phyloP scores from a whole-genome alignment of 2,113 vertebrate genomes.

The Phalacrocorax carbo region DNA sequence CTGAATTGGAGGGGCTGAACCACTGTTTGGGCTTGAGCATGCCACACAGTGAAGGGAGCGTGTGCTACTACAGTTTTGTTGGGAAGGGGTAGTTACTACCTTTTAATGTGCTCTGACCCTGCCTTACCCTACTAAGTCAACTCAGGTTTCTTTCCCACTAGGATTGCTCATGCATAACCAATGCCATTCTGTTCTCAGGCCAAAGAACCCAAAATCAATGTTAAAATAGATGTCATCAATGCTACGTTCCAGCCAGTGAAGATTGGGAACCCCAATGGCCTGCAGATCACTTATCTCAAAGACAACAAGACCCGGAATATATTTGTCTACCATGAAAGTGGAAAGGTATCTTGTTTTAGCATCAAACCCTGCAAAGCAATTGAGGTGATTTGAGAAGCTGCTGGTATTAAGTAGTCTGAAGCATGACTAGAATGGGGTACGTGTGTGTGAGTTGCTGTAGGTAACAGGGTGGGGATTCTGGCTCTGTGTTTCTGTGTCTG shows the following conservation, averaged over 20 bases:
- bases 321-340: constrained; percentile 86
- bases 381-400: not conserved
- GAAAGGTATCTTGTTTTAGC: constrained; percentile 75
- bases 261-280: constrained; percentile 83
- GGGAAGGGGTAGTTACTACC: not conserved
- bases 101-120: not conserved
- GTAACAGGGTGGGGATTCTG: not conserved
- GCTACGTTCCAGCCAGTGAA: constrained; percentile 89
- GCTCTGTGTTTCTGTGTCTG: not conserved
- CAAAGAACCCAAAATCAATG: constrained; percentile 86
- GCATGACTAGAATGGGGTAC: not conserved
- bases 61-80: not conserved
- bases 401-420: not conserved
- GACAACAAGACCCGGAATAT: constrained; percentile 91
- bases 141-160: not conserved
- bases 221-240: constrained; percentile 89
- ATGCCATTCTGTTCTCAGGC: constrained; percentile 69
- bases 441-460: not conserved
- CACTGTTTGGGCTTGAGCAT: not conserved
- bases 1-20: not conserved
- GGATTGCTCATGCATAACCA: not conserved
- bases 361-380: not conserved
- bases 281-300: constrained; percentile 91
- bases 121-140: not conserved
- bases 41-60: not conserved